Base-by-base conservation (phyloP, 2,113 vertebrate species). In the Boulengeromyrus knoepffleri region DNA sequence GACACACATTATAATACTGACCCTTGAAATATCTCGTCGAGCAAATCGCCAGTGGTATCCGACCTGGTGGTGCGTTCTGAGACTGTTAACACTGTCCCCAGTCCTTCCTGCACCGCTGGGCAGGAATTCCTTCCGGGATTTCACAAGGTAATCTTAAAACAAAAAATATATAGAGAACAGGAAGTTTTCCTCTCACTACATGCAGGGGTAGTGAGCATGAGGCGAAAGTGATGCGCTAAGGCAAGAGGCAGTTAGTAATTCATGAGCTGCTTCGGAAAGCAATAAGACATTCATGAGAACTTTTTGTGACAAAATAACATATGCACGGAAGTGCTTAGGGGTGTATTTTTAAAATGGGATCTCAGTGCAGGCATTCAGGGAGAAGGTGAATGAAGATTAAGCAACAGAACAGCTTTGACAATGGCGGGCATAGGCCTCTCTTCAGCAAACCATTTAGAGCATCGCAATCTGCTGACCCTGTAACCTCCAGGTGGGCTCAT, bases 201-300 rank as follows among this genome's bases (percentile, higher is more conserved):
- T 27, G 88, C 58, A 47, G 58, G 62, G 49, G 27, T n/a, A 12
- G 90, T 80, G 19, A 42, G n/a, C 89, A 91, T 91, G 88, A 86
- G 92, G 91, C 90, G 74, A 92, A 95, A 92, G 89, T 93, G 92
- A 93, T 91, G 93, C 88, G 6, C 90, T 80, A 52, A 52, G 88
- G 89, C 56, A 58, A 58, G 50, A 56, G 46, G 90, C 89, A 87
- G 77, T 96, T 92, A 94, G 92, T 95, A 93, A 96, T 96, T 95
- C 93, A 96, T 95, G 91, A 90, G 91, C 47, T 88, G 56, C 50
- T 86, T 90, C 77, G 88, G 92, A 91, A 92, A 88, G 87, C 92
- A 92, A 92, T 96, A 90, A 93, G 94, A 96, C 96, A 95, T 96
- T 96, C 94, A 96, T 96, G 90, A 85, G 47, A 49, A 92, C 93